Evolutionary conservation across 2,888 invertebrate species (phyloP).

Genomic region (Allygus modestus): DNA sequence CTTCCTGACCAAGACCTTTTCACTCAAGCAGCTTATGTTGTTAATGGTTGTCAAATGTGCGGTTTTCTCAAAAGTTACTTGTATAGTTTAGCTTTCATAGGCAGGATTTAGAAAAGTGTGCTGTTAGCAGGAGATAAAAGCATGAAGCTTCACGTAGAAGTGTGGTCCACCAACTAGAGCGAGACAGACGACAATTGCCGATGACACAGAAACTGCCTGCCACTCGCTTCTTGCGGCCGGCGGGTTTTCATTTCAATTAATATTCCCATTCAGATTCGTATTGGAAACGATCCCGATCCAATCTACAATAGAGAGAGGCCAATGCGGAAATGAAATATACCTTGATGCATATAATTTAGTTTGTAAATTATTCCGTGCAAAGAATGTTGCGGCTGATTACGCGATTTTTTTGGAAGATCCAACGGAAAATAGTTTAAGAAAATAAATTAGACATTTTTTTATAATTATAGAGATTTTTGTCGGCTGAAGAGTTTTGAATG

Average conservation of each 20-base stretch:
- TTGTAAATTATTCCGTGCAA: not conserved
- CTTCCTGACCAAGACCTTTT: too few species aligned
- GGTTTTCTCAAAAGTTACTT: too few species aligned
- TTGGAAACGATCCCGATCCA: not conserved
- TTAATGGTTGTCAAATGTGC: too few species aligned
- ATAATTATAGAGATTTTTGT: too few species aligned
- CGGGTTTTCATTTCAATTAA: not conserved
- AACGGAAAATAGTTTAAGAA: too few species aligned
- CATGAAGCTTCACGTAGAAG: not conserved
- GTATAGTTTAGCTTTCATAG: too few species aligned
- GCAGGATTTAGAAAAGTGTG: not conserved
- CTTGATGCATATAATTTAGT: not conserved
- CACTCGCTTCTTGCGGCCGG: not conserved
- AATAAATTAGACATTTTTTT: too few species aligned
- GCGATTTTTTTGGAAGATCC: too few species aligned
- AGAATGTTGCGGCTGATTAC: not conserved
- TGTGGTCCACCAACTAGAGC: not conserved
- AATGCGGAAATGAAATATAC: not conserved
- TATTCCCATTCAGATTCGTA: slow-evolving; percentile 1
- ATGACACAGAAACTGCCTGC: not conserved
- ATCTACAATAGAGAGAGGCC: not conserved
- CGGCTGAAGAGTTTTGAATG: too few species aligned
- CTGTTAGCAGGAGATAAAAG: not conserved
- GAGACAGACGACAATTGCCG: not conserved
- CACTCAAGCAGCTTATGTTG: too few species aligned